Conservation (phyloP, 2,113 vertebrate genomes). For the Candoia aspera region DNA sequence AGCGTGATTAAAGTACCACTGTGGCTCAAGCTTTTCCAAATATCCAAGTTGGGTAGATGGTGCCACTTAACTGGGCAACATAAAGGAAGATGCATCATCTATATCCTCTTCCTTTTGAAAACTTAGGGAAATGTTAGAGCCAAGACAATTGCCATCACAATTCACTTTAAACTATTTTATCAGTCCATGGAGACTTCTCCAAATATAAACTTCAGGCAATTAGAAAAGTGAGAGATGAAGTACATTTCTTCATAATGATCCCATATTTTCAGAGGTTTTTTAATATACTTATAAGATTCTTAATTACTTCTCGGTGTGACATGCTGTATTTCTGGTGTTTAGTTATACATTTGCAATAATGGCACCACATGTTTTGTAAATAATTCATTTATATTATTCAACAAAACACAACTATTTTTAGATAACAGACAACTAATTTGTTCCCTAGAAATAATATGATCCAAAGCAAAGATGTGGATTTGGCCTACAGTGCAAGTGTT, state of each 20-base stretch:
- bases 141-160: background rate
- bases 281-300: background rate
- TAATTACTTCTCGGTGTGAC: background rate
- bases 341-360: constrained; percentile 16
- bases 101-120: background rate
- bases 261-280: background rate
- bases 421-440: background rate
- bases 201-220: constrained; percentile 3
- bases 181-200: background rate
- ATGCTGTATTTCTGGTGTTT: background rate
- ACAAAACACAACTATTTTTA: background rate
- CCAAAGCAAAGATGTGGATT: background rate
- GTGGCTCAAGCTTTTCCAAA: background rate
- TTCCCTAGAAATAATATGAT: constrained; percentile 3
- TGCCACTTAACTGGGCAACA: background rate
- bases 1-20: background rate
- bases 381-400: constrained; percentile 14
- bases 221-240: background rate
- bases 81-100: background rate
- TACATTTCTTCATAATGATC: background rate
- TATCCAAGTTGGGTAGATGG: background rate
- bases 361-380: constrained; percentile 11
- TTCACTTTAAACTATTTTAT: background rate
- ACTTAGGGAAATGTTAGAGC: background rate
- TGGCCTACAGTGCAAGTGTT: background rate